Evolutionary conservation across 2,888 invertebrate genomes (phyloP), one percentile per base, ranked within the genome.

Genomic region (Anoplius nigerrimus): DNA sequence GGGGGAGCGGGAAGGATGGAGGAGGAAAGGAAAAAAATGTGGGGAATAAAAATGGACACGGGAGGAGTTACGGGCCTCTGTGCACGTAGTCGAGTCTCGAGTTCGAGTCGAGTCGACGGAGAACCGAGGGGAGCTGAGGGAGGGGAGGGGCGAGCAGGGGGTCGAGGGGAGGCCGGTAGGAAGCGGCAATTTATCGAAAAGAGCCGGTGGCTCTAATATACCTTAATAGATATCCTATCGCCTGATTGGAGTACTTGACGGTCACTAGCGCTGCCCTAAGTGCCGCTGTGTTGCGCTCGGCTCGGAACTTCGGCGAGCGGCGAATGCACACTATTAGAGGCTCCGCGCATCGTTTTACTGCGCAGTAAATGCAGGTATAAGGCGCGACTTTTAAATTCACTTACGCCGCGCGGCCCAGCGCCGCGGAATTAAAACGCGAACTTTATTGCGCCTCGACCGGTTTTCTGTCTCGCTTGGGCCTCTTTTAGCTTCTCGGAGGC

Each of bases 361-460:
- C 83, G 77, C 85, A 74, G 81, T 86, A 86, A 86, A 84, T 84
- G 86, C 82, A 76, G 79, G 77, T 79, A 79, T 76, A 78, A 74
- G 79, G 80, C 76, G 82, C 78, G 81, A 84, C 81, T 85, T 84
- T 86, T 83, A 86, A 86, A 86, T 86, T 86, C 84, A 84, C 84
- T 85, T 84, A 83, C 73, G 70, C 75, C 75, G 76, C 73, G 48
- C 48, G 48, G n/a, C 48, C 72, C 78, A 66, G 72, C 71, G 66
- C 69, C 73, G 75, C 74, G 72, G 74, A 85, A 85, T 86, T 84
- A 82, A 84, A 85, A 82, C 81, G 72, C 82, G 72, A 79, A 79
- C 80, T 84, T 86, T 84, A 84, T 81, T 82, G 77, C 80, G 34
- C 60, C 61, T 13, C 66, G 74, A 75, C 78, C 77, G 71, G 75